Evolutionary conservation across 2,113 vertebrate species (phyloP), one percentile per base, ranked within the genome.

Genomic region (Pristiophorus japonicus): DNA sequence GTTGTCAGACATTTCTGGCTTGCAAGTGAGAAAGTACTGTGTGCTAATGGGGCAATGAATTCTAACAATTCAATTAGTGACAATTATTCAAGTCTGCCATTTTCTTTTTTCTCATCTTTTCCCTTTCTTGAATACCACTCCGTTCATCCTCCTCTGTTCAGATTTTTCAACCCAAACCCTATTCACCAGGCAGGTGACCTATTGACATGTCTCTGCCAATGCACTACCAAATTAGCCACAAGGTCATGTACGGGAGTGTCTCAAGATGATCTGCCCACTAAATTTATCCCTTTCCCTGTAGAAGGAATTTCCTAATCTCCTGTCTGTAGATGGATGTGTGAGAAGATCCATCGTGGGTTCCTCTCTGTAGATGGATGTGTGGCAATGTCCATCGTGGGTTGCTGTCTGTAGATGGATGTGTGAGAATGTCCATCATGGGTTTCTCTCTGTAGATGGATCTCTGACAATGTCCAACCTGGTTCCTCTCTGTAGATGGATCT

Each of bases 1-100:
- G 59, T 92, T 92, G 59, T 92, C 18, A n/a, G 59, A 63, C n/a
- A 62, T 92, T 91, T 92, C 59, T 63, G 34, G 34, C 88, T 92
- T 92, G 59, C 16, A 63, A 63, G 88, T 18, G 59, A 92, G 34
- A 65, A 92, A 24, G 59, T 92, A 62, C 18, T 20, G 14, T 38
- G 51, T 90, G 87, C 24, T n/a, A 90, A 62, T 59, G 51, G 87
- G 12, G 51, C 51, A 92, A 65, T 7, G 18, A 16, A 65, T 11
- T 92, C 88, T 22, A 38, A n/a, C 55, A 63, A 63, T 92, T 92
- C 59, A 92, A 92, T 92, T 92, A n/a, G 59, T 92, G 88, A 30
- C 59, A 92, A 62, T 38, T 10, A 20, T 38, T 65, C 88, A 92
- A 38, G 55, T 38, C 55, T 42, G 59, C 51, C 59, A 63, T 38